These are phyloP conservation scores for Plodia interpunctella DNA, from an alignment of 1,140 invertebrate genomes.

Conservation along the genomic window DNA sequence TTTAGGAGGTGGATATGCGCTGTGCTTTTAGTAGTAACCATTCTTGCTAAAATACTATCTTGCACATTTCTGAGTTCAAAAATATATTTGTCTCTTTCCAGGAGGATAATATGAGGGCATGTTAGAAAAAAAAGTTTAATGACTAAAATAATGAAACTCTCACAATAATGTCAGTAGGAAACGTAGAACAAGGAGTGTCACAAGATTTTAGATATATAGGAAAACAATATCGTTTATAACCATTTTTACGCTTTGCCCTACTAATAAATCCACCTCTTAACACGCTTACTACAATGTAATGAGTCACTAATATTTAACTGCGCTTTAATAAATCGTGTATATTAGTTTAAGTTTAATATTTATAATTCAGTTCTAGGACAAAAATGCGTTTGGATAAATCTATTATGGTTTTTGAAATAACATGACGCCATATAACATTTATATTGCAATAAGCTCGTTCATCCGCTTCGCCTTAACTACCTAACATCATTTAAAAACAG, in stretches of 20 bases:
- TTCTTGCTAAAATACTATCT: not conserved
- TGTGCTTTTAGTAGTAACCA: conserved; percentile 2
- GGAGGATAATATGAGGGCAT: conserved; percentile 30
- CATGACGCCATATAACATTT: conserved; percentile 26
- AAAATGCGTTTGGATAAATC: not conserved
- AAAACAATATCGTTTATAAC: not conserved
- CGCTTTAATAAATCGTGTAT: not conserved
- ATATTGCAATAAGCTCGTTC: conserved; percentile 57
- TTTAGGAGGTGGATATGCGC: conserved; percentile 22
- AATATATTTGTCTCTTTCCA: conserved; percentile 39
- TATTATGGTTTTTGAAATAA: not conserved
- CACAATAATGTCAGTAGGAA: not conserved
- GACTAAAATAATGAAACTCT: conserved; percentile 13
- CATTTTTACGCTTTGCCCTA: conserved; percentile 35
- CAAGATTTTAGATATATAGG: conserved; percentile 5
- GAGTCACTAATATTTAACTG: conserved; percentile 4
- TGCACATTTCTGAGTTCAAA: conserved; percentile 10
- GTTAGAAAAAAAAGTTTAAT: conserved; percentile 17
- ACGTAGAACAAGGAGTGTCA: conserved; percentile 1
- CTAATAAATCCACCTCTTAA: conserved; percentile 35
- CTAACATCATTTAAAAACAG: conserved; percentile 40
- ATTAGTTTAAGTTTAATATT: not conserved
- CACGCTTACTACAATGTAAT: conserved; percentile 2
- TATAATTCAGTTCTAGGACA: not conserved
- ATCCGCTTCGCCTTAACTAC: conserved; percentile 73